A percentile compares a stretch with the other conserved stretches of the same genome.
Conservation (phyloP, 2,113 vertebrate species). For the Rattus rattus region DNA sequence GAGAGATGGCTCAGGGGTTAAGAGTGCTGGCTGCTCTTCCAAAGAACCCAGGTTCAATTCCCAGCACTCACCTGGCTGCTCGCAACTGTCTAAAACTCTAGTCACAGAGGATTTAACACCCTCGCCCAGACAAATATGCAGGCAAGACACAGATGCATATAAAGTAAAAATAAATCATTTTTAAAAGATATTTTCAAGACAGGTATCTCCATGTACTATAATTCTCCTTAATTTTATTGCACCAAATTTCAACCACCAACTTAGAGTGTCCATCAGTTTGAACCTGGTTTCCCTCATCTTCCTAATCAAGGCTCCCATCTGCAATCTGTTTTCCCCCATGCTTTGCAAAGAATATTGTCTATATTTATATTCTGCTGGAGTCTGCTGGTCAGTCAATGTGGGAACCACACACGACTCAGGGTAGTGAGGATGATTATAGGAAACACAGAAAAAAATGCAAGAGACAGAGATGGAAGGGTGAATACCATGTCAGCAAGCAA, state of each 20-base stretch:
- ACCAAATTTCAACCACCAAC: neutral
- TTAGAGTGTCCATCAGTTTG: neutral
- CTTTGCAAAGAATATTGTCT: constrained; percentile 8
- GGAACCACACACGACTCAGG: no score
- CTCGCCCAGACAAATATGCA: neutral
- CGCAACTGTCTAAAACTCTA: neutral
- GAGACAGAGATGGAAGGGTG: no score
- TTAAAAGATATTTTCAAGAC: neutral
- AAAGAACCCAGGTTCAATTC: neutral
- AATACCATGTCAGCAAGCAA: no score
- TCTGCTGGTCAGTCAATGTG: no score
- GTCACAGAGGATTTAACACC: neutral
- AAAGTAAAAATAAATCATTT: neutral
- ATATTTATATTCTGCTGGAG: neutral
- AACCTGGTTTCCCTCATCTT: neutral
- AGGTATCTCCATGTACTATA: neutral
- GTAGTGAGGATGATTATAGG: no score
- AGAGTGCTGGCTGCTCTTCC: neutral
- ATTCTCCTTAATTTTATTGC: neutral
- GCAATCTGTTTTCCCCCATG: neutral
- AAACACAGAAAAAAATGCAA: no score
- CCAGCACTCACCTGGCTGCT: neutral
- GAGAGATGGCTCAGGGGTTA: neutral
- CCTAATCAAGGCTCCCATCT: neutral
- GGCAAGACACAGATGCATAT: neutral